phyloP scores from a whole-genome alignment of 2,113 vertebrate genomes.

The Grallaria varia region DNA sequence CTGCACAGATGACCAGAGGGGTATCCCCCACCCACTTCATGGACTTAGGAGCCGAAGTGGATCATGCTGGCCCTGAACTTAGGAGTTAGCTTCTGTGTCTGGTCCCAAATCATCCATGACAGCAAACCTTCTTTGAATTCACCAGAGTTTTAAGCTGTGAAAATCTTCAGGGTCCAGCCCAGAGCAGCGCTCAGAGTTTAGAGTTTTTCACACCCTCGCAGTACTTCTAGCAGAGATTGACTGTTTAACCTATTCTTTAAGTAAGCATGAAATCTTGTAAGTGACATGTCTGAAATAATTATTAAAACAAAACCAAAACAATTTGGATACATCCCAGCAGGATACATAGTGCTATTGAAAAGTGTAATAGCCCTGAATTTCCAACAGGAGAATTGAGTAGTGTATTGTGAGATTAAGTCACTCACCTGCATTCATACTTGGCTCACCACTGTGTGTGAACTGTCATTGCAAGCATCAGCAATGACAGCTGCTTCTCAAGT shows the following conservation, averaged over 20 bases:
- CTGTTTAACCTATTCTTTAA: constrained; percentile 45
- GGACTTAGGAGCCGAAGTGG: not conserved
- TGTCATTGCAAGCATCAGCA: not conserved
- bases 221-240: constrained; percentile 44
- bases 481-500: not conserved
- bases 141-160: not conserved
- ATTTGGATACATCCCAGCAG: not conserved
- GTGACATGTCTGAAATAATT: constrained; percentile 49
- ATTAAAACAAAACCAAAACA: constrained; percentile 12
- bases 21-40: not conserved
- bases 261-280: constrained; percentile 36
- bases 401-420: not conserved
- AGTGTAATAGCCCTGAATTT: constrained; percentile 25
- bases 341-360: constrained; percentile 42
- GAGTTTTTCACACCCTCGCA: not conserved
- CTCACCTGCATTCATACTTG: not conserved
- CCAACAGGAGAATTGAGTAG: not conserved
- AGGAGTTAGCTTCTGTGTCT: not conserved
- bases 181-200: not conserved
- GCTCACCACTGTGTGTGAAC: not conserved
- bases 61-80: not conserved
- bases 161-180: not conserved
- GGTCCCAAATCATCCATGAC: not conserved
- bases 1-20: not conserved
- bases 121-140: not conserved